Conservation (phyloP, 2,113 vertebrate genomes). For the Tringa solitaria region DNA sequence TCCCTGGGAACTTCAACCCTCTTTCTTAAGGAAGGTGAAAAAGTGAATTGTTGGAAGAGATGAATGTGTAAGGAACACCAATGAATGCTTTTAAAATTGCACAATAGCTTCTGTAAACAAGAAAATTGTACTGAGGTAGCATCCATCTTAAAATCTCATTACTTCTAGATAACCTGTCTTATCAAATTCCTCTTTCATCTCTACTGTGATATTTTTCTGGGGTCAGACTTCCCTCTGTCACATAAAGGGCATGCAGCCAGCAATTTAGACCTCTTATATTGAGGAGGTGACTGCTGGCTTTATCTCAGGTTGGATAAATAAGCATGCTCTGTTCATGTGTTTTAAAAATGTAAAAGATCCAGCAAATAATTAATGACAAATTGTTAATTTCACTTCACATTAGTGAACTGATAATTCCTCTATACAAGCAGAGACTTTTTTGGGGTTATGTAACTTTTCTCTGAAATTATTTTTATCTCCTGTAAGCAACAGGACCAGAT, state of each 20-base stretch:
- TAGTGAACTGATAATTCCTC: slow-evolving; percentile 5
- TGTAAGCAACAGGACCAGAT: not conserved
- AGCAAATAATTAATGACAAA: not conserved
- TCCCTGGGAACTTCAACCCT: not conserved
- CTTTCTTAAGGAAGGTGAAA: not conserved
- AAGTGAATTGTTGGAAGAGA: not conserved
- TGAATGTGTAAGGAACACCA: not conserved
- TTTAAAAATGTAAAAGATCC: slow-evolving; percentile 2
- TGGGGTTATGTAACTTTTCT: not conserved
- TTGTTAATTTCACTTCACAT: not conserved
- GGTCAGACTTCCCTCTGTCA: not conserved
- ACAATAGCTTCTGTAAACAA: not conserved
- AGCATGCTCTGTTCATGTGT: not conserved
- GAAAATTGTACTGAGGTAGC: not conserved
- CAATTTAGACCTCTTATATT: not conserved
- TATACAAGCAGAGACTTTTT: not conserved
- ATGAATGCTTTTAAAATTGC: not conserved
- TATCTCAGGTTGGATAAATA: not conserved
- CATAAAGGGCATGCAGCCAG: not conserved
- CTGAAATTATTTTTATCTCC: slow-evolving; percentile 15
- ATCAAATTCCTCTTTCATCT: not conserved
- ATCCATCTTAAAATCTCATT: not conserved
- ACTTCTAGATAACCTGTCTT: not conserved
- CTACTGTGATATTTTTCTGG: not conserved
- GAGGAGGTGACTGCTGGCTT: not conserved